Percentiles rank a stretch among this genome's conserved stretches.
Evolutionary conservation across 2,888 invertebrate species (phyloP).

Genomic region (Phyto melanocephala): DNA sequence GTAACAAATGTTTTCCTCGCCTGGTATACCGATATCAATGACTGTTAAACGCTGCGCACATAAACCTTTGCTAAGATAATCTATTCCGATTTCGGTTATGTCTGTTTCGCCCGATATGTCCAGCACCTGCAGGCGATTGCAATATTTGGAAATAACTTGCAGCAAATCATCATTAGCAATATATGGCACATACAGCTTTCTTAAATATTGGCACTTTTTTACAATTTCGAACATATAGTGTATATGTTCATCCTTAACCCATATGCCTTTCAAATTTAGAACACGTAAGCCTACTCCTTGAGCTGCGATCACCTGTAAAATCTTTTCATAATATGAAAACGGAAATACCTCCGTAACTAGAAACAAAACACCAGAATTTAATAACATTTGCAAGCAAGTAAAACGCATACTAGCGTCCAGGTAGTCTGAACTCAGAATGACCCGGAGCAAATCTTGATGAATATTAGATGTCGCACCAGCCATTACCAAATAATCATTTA

Average conservation of each 20-base stretch:
- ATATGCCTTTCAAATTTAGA: conserved; percentile 86
- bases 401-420: conserved; percentile 85
- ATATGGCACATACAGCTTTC: conserved; percentile 84
- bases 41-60: conserved; percentile 82
- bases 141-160: conserved; percentile 81
- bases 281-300: conserved; percentile 83
- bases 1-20: conserved; percentile 84
- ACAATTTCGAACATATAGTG: conserved; percentile 82
- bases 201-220: conserved; percentile 81
- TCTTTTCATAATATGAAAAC: conserved; percentile 85
- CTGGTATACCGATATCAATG: conserved; percentile 85
- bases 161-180: conserved; percentile 85
- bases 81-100: conserved; percentile 84
- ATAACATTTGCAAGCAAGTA: conserved; percentile 83
- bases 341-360: conserved; percentile 86
- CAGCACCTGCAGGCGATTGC: conserved; percentile 81
- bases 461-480: conserved; percentile 84
- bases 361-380: conserved; percentile 84
- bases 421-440: conserved; percentile 83
- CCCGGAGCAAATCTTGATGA: conserved; percentile 84
- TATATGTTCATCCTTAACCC: conserved; percentile 86
- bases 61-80: conserved; percentile 80
- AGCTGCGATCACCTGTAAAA: conserved; percentile 83
- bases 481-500: conserved; percentile 82
- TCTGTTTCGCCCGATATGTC: conserved; percentile 86